Base-by-base conservation (phyloP, 2,113 vertebrate species). In the Nibea albiflora region DNA sequence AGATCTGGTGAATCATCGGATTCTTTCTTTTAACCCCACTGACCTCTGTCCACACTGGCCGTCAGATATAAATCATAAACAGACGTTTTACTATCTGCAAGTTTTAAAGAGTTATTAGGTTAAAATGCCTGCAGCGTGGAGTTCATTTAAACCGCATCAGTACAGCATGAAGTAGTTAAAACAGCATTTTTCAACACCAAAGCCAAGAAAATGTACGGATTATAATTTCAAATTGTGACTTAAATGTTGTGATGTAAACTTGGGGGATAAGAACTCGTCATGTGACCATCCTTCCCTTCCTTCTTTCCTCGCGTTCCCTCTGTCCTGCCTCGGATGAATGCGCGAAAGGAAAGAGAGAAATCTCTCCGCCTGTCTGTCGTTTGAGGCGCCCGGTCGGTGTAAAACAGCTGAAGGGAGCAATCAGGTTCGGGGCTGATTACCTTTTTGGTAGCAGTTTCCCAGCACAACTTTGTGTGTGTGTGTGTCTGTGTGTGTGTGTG, bases 391-490 rank as follows among this genome's bases (percentile, higher is more conserved):
- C 1, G 10, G 69, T 89, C 83, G 83, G 70, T 70, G 74, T 54
- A 70, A 68, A 58, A 62, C 85, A 92, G 85, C 95, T 94, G 87
- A 83, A 53, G 91, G 85, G 94, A 90, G 88, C 91, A 93, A 94
- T 90, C 92, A 84, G 86, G 78, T 79, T 60, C 89, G 80, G 80
- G 83, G 31, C 70, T 57, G 53, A 90, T 92, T 90, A 89, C 87
- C 92, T 94, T 93, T 93, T 90, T 85, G 74, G 26, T 49, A 4
- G 69, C 57, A 14, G 79, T 95, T 92, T 87, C 90, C 88, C 89
- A 93, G 95, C 90, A 44, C 64, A 11, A 11, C 0, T 39, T 4
- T 39, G 49, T 67, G 73, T 56, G 66, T 66, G 52, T 56, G 63
- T 47, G 46, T 66, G 70, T 79, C n/a, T n/a, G 53, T 78, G 76